Evolutionary conservation across 2,113 vertebrate species (phyloP).

Genomic region (Crocuta crocuta): DNA sequence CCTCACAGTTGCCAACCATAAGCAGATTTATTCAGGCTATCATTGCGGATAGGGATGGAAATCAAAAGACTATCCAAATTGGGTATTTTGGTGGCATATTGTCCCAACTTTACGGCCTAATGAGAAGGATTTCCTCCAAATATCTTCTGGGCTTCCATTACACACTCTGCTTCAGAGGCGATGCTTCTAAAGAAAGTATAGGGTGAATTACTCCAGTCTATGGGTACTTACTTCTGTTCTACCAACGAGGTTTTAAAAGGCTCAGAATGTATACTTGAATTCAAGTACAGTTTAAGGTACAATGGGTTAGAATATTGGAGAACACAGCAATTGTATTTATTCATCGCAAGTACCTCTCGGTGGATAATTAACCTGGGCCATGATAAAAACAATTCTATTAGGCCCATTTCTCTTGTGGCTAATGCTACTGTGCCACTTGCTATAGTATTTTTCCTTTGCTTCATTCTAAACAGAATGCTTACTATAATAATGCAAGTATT

Average conservation of each 20-base stretch:
- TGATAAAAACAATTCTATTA: conserved; percentile 84
- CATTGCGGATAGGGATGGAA: not conserved
- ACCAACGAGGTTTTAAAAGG: conserved; percentile 70
- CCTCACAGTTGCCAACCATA: not conserved
- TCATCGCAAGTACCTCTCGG: conserved; percentile 85
- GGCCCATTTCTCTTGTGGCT: conserved; percentile 84
- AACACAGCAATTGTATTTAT: conserved; percentile 82
- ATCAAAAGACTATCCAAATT: not conserved
- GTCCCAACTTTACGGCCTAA: not conserved
- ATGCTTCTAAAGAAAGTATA: conserved; percentile 27
- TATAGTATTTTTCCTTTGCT: conserved; percentile 72
- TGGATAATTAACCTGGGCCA: conserved; percentile 86
- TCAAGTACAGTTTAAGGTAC: conserved; percentile 76
- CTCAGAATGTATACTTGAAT: conserved; percentile 66
- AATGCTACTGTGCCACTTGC: conserved; percentile 76
- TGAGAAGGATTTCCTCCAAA: not conserved
- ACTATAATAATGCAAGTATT: conserved; percentile 65
- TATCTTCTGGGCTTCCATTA: not conserved
- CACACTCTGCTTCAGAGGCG: not conserved
- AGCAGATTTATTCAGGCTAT: not conserved
- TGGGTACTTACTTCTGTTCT: not conserved
- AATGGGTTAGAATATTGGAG: conserved; percentile 71
- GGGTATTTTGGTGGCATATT: not conserved
- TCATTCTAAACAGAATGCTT: conserved; percentile 80
- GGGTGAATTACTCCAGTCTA: not conserved